Conservation (phyloP, 2,797 vertebrate species). For the Rhodeus uyekii region DNA sequence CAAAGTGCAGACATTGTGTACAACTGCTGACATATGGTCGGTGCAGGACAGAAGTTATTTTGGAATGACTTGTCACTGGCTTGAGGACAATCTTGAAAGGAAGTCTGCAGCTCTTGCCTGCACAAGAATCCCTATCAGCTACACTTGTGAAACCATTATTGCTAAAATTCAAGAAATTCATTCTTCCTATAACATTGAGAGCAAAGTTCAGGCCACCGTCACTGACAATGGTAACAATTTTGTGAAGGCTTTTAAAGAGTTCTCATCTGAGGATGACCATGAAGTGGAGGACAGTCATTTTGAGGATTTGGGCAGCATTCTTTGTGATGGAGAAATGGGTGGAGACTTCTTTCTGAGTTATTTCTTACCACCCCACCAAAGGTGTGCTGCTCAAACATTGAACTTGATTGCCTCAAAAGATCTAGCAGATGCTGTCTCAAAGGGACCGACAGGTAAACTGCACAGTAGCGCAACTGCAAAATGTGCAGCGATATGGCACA, state of each 20-base stretch:
- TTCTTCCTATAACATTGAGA: constrained; percentile 71
- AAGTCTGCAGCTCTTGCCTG: constrained; percentile 75
- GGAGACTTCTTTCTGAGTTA: constrained; percentile 44
- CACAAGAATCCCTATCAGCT: constrained; percentile 64
- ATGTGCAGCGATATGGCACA: constrained; percentile 71
- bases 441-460: constrained; percentile 71
- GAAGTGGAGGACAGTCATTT: constrained; percentile 24
- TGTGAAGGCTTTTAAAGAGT: constrained; percentile 73
- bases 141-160: constrained; percentile 68
- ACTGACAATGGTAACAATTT: constrained; percentile 76
- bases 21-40: constrained; percentile 76
- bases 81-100: constrained; percentile 72
- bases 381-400: constrained; percentile 73
- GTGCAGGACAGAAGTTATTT: constrained; percentile 73
- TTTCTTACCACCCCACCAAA: constrained; percentile 71
- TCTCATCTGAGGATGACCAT: constrained; percentile 37
- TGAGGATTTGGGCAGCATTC: constrained; percentile 33
- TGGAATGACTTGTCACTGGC: constrained; percentile 81
- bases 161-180: constrained; percentile 74
- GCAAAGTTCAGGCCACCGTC: constrained; percentile 74
- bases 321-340: constrained; percentile 21
- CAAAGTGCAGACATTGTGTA: constrained; percentile 72
- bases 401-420: constrained; percentile 72
- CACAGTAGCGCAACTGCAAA: constrained; percentile 74
- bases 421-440: constrained; percentile 72